phyloP scores from a whole-genome alignment of 2,113 vertebrate species.

The Helogale parvula region DNA sequence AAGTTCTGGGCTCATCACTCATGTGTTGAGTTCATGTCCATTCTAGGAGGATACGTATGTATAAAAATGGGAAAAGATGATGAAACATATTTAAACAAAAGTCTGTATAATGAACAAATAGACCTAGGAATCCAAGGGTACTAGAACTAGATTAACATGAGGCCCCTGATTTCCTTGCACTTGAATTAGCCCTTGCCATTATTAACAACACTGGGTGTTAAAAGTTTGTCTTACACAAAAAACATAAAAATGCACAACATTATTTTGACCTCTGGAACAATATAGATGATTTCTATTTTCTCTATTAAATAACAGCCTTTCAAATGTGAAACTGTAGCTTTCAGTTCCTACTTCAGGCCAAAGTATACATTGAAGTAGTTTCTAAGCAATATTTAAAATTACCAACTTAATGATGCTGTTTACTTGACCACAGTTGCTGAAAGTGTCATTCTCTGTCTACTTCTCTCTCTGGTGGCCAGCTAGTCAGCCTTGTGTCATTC shows the following conservation, averaged over 20 bases:
- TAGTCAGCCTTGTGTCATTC: neutral
- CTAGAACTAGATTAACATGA: neutral
- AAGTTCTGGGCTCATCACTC: neutral
- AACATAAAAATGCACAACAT: neutral
- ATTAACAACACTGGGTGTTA: neutral
- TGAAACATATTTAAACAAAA: neutral
- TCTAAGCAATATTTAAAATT: neutral
- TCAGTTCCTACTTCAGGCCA: neutral
- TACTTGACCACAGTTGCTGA: neutral
- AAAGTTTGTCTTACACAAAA: neutral
- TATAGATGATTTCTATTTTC: neutral
- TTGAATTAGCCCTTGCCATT: neutral
- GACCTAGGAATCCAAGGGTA: neutral
- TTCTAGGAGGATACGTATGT: neutral
- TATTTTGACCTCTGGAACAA: neutral
- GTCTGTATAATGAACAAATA: neutral
- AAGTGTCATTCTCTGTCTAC: neutral
- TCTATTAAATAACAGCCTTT: neutral
- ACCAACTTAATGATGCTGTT: neutral
- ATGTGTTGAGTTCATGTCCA: neutral
- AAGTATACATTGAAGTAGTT: neutral
- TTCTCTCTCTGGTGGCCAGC: neutral
- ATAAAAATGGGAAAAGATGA: neutral
- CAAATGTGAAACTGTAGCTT: neutral
- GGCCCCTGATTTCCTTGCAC: too few relatives aligned